phyloP scores from a whole-genome alignment of 2,113 vertebrate species.

The Catharus minimus region DNA sequence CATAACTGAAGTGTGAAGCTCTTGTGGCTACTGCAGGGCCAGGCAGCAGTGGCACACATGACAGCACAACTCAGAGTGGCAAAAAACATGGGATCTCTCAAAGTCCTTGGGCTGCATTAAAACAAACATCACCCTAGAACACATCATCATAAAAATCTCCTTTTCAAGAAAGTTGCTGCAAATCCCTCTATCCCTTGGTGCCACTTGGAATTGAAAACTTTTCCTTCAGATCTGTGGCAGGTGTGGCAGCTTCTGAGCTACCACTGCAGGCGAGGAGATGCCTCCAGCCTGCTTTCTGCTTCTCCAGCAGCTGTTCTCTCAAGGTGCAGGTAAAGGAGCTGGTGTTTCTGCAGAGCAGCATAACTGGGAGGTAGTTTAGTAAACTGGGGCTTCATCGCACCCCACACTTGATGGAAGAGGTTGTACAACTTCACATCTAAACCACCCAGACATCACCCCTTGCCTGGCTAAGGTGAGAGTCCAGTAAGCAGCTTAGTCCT shows the following conservation, averaged over 20 bases:
- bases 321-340: neutral
- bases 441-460: neutral
- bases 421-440: neutral
- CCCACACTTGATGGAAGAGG: neutral
- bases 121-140: neutral
- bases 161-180: neutral
- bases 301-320: neutral
- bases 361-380: neutral
- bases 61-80: neutral
- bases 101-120: neutral
- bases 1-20: neutral
- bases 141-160: neutral
- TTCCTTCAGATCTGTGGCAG: neutral
- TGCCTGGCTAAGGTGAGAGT: neutral
- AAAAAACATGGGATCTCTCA: neutral
- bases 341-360: neutral
- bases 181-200: neutral
- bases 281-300: neutral
- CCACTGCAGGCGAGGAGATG: neutral
- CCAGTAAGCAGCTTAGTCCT: neutral
- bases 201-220: neutral
- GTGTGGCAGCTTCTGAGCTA: neutral
- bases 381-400: neutral
- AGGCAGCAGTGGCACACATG: accelerated
- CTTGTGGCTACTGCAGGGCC: neutral